Conservation (phyloP, 2,888 invertebrate species). For the Platycheirus albimanus region DNA sequence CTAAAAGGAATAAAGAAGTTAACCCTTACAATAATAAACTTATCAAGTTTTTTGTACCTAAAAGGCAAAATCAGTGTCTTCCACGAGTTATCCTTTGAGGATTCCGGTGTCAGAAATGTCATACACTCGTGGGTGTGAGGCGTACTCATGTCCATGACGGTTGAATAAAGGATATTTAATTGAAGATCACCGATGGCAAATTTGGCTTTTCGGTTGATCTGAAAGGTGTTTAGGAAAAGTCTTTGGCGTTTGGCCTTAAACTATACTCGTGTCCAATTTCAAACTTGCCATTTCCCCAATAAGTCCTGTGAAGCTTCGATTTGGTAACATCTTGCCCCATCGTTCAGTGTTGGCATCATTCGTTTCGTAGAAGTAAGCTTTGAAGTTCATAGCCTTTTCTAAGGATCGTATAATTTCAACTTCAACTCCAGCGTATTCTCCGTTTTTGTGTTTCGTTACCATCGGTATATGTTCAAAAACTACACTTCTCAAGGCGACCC, state of each 20-base stretch:
- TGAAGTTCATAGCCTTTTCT: slow-evolving; percentile 88
- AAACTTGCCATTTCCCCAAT: slow-evolving; percentile 87
- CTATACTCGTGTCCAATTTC: no score
- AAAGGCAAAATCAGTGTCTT: slow-evolving; percentile 91
- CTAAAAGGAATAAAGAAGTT: slow-evolving; percentile 81
- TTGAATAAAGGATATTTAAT: slow-evolving; percentile 87
- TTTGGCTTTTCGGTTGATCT: slow-evolving; percentile 86
- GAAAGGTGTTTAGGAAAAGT: background rate
- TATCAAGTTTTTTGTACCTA: slow-evolving; percentile 83
- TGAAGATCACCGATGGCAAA: slow-evolving; percentile 91
- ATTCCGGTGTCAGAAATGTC: slow-evolving; percentile 92
- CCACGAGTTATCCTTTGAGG: slow-evolving; percentile 92
- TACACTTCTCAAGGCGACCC: slow-evolving; percentile 77
- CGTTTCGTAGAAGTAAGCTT: slow-evolving; percentile 87
- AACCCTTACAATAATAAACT: no score
- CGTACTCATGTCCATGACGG: slow-evolving; percentile 88
- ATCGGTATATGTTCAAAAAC: slow-evolving; percentile 80
- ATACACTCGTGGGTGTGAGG: slow-evolving; percentile 93
- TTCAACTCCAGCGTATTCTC: slow-evolving; percentile 78
- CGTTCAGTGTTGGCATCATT: slow-evolving; percentile 85
- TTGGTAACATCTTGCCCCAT: slow-evolving; percentile 87
- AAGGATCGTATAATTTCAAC: slow-evolving; percentile 84
- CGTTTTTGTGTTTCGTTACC: slow-evolving; percentile 76
- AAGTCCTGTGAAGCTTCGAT: slow-evolving; percentile 88
- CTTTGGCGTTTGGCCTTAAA: background rate